Percentiles rank a stretch among this genome's conserved stretches.
Evolutionary conservation across 37 sponge, comb jelly and placozoan species (phyloP).

Genomic region (Oopsacas minuta): DNA sequence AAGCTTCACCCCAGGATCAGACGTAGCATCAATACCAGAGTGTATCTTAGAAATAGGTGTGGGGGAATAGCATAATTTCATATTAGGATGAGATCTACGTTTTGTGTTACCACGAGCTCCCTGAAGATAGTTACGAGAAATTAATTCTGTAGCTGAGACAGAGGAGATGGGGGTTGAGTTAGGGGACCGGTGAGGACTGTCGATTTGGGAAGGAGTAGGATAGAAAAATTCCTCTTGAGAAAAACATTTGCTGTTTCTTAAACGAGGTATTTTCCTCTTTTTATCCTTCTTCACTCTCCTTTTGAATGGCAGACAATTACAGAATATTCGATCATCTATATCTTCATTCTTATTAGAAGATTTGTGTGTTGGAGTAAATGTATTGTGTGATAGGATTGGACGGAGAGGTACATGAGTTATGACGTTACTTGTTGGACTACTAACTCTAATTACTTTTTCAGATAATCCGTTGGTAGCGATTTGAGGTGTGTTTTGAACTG

Average conservation of each 20-base stretch:
- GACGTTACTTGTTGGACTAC: too few relatives aligned
- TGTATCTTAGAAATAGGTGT: background rate
- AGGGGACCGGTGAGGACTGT: too few relatives aligned
- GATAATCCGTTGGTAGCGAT: too few relatives aligned
- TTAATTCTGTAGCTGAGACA: background rate
- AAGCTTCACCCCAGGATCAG: background rate
- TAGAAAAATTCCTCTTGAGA: constrained; percentile 10
- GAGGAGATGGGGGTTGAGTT: background rate
- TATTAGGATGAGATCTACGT: background rate
- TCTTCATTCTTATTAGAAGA: background rate
- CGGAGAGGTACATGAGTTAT: background rate
- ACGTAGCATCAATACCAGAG: background rate
- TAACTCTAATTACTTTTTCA: too few relatives aligned
- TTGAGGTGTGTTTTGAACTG: background rate
- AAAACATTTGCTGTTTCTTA: background rate
- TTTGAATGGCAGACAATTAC: background rate
- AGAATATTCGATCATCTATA: background rate
- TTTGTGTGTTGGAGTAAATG: background rate
- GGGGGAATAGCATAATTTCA: background rate
- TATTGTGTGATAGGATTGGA: background rate
- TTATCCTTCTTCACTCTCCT: background rate
- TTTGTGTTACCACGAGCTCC: background rate
- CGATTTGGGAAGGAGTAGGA: background rate
- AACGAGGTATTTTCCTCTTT: background rate
- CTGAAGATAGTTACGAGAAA: background rate